Evolutionary conservation across 1,140 invertebrate species (phyloP).

Genomic region (Hycleus phaleratus): DNA sequence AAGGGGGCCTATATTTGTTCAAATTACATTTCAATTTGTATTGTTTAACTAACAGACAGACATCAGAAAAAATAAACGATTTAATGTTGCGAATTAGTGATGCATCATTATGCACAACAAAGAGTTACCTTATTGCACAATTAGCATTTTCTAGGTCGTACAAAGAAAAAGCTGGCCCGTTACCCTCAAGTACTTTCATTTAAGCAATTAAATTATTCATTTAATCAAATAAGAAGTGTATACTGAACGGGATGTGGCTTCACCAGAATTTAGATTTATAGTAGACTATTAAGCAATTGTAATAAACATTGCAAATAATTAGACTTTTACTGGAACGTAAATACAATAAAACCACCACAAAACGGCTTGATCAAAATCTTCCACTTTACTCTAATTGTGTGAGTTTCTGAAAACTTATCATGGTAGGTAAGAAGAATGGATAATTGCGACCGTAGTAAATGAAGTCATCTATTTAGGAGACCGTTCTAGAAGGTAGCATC

Average conservation of each 20-base stretch:
- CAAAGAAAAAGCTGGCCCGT: constrained; percentile 5
- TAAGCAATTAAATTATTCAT: constrained; percentile 20
- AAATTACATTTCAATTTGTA: no score
- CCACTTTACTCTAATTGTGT: no score
- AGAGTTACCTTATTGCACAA: constrained; percentile 10
- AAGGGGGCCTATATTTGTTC: no score
- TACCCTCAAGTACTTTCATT: constrained; percentile 10
- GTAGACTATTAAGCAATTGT: constrained; percentile 12
- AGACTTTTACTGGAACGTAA: constrained; percentile 13
- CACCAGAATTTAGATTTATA: constrained; percentile 12
- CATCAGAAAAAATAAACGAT: no score
- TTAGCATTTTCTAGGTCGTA: constrained; percentile 12
- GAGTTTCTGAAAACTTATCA: no score
- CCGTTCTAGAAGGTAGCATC: constrained; percentile 12
- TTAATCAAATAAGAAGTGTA: constrained; percentile 16
- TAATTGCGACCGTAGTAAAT: not conserved
- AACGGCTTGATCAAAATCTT: not conserved
- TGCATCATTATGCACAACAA: not conserved
- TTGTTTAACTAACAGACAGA: no score
- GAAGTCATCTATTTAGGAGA: constrained; percentile 15
- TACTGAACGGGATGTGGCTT: constrained; percentile 8
- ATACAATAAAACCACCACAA: constrained; percentile 7
- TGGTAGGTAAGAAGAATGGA: no score
- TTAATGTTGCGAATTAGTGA: no score
- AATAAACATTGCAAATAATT: constrained; percentile 15